These are phyloP conservation scores for Cherax quadricarinatus DNA, from an alignment of 1,140 invertebrate genomes.

Conservation along the genomic window DNA sequence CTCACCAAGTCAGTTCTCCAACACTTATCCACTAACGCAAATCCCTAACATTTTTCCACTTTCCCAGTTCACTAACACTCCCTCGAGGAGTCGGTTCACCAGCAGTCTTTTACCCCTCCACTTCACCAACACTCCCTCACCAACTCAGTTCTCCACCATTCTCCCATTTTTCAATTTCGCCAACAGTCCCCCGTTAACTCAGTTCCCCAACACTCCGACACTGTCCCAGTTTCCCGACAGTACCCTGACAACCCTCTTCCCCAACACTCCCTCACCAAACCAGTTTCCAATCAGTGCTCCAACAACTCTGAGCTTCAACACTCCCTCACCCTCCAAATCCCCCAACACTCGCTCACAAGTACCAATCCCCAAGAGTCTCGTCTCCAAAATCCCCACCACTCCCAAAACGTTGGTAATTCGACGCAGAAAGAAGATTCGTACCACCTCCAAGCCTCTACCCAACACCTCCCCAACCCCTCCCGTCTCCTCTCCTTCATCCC, in stretches of 20 bases:
- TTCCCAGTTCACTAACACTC: neutral
- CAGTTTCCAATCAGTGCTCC: neutral
- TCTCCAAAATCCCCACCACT: neutral
- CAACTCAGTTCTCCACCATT: neutral
- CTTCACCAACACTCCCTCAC: neutral
- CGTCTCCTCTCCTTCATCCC: neutral
- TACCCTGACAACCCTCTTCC: neutral
- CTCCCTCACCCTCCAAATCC: neutral
- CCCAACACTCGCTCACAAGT: neutral
- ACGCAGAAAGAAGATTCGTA: constrained; percentile 9
- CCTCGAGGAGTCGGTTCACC: neutral
- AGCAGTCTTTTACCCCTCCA: neutral
- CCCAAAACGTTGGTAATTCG: neutral
- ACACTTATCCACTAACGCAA: neutral
- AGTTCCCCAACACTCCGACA: neutral
- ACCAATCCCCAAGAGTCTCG: neutral
- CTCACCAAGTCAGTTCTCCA: neutral
- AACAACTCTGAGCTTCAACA: neutral
- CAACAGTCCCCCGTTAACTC: neutral
- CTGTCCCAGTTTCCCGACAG: neutral
- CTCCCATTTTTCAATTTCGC: neutral
- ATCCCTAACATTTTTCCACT: neutral
- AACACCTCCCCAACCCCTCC: neutral
- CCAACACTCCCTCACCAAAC: neutral
- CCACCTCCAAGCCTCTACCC: neutral